phyloP scores from a whole-genome alignment of 2,113 vertebrate species.

The Trachemys scripta region DNA sequence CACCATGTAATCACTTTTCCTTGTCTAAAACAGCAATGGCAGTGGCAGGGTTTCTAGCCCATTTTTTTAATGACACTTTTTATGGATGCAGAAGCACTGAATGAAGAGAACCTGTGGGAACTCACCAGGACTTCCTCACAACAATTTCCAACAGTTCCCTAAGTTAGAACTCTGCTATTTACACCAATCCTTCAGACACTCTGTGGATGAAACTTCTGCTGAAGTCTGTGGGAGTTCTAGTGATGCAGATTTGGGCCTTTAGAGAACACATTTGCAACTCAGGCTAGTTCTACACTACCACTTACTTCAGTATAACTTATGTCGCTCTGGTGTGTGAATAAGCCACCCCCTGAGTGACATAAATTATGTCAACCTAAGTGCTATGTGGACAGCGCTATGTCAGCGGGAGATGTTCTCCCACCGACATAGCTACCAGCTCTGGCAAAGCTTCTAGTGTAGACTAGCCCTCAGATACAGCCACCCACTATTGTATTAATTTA shows the following conservation, averaged over 20 bases:
- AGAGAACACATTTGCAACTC: background rate
- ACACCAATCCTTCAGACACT: background rate
- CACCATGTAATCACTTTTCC: background rate
- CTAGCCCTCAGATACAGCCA: too few relatives aligned
- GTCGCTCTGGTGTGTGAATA: too few relatives aligned
- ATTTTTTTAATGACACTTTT: background rate
- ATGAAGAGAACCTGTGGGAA: background rate
- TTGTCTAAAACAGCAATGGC: background rate
- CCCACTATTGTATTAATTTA: too few relatives aligned
- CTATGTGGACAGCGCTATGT: too few relatives aligned
- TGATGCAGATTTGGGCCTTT: background rate
- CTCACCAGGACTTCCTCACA: background rate
- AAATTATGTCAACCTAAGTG: too few relatives aligned
- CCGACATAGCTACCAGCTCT: too few relatives aligned
- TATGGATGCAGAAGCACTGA: background rate
- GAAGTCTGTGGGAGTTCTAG: background rate
- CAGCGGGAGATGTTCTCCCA: too few relatives aligned
- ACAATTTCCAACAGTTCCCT: background rate
- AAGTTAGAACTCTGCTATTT: background rate
- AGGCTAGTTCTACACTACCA: too few relatives aligned
- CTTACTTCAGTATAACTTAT: too few relatives aligned
- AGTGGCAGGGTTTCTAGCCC: background rate
- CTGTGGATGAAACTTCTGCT: background rate
- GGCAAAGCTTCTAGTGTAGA: too few relatives aligned
- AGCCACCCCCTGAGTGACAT: too few relatives aligned